Conservation (phyloP, 35 echinoderm and acorn worm species). For the Hemicentrotus pulcherrimus region DNA sequence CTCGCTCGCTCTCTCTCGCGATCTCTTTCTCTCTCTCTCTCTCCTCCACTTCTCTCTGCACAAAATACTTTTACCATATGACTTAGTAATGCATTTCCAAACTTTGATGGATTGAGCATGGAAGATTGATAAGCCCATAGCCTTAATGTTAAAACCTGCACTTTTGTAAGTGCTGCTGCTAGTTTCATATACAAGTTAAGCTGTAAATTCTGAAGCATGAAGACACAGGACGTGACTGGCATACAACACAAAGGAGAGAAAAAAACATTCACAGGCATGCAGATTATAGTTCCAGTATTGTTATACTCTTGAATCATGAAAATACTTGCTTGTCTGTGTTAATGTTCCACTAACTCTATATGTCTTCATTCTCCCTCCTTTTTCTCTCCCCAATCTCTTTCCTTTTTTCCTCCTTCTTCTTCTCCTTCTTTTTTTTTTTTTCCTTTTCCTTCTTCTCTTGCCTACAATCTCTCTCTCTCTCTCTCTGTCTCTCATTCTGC, state of each 20-base stretch:
- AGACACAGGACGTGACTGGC: background rate
- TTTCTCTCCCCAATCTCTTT: too few species aligned
- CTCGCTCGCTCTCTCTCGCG: too few species aligned
- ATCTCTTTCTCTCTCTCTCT: too few species aligned
- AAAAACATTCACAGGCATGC: background rate
- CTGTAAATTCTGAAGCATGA: background rate
- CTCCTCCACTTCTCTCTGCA: background rate
- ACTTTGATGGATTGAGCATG: background rate
- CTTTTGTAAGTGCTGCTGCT: background rate
- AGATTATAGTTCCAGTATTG: too few species aligned
- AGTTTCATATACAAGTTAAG: background rate
- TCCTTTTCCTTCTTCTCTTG: background rate
- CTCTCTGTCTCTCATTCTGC: too few species aligned
- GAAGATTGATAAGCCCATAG: background rate
- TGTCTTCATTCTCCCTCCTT: too few species aligned
- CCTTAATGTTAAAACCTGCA: slow-evolving; percentile 8
- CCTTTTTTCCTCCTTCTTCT: too few species aligned
- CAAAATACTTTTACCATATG: background rate
- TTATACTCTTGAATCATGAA: too few species aligned
- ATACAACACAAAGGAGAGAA: background rate
- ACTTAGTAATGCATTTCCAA: background rate
- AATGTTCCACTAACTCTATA: too few species aligned
- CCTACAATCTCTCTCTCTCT: background rate
- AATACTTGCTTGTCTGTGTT: too few species aligned
- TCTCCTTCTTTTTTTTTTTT: background rate